A percentile compares a stretch with the other conserved stretches of the same genome.
phyloP scores from a whole-genome alignment of 2,888 invertebrate genomes.

The Cerastoderma edule region DNA sequence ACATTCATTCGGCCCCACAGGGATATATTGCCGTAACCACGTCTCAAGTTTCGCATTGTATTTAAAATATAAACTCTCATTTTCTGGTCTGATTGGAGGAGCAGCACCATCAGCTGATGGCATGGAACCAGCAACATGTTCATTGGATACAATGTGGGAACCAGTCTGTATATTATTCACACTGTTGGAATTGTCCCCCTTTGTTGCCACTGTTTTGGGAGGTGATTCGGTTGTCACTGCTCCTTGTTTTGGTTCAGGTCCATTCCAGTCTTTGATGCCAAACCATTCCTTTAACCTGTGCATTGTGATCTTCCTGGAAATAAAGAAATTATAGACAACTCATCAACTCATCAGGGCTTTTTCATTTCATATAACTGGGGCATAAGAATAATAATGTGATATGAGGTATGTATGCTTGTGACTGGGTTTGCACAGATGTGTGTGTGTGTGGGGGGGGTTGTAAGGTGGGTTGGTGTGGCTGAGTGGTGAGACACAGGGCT shows the following conservation, averaged over 20 bases:
- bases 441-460: no score
- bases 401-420: no score
- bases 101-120: not conserved
- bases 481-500: no score
- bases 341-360: no score
- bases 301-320: no score
- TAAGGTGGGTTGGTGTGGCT: no score
- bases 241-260: conserved; percentile 14
- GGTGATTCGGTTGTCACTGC: not conserved
- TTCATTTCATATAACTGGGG: no score
- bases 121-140: no score
- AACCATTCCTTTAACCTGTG: conserved; percentile 24
- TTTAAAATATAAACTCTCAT: not conserved
- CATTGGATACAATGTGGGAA: not conserved
- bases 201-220: not conserved
- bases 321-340: no score
- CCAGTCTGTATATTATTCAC: not conserved
- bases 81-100: not conserved
- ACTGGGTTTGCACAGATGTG: no score
- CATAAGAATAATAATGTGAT: no score
- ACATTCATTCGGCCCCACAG: not conserved
- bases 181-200: not conserved
- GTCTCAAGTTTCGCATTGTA: not conserved
- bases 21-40: not conserved
- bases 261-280: conserved; percentile 28